Conservation (phyloP, 2,797 vertebrate species). For the Sylvilagus floridanus region DNA sequence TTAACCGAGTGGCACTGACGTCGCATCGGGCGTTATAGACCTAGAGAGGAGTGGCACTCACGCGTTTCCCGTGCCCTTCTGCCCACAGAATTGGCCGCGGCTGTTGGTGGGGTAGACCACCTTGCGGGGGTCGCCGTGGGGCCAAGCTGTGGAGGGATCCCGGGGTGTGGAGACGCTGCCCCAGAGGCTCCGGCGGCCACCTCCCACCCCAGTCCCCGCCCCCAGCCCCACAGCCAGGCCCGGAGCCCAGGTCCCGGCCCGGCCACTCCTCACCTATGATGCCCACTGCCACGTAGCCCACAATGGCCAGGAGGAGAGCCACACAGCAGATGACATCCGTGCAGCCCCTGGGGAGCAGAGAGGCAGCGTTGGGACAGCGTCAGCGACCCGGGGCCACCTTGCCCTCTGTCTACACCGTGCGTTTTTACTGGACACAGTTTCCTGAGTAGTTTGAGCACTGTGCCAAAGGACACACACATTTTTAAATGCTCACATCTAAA, state of each 20-base stretch:
- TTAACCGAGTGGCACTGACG: too few relatives aligned
- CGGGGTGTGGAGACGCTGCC: background rate
- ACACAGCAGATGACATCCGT: slow-evolving; percentile 96
- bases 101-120: slow-evolving; percentile 96
- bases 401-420: too few relatives aligned
- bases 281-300: slow-evolving; percentile 93
- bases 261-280: slow-evolving; percentile 91
- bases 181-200: too few relatives aligned
- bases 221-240: background rate
- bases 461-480: background rate
- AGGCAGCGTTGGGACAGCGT: background rate
- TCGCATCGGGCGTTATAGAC: too few relatives aligned
- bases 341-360: slow-evolving; percentile 90
- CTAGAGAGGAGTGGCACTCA: slow-evolving; percentile 84
- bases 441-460: background rate
- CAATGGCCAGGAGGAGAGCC: slow-evolving; percentile 91
- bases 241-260: background rate
- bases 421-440: too few relatives aligned
- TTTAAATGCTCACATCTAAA: background rate
- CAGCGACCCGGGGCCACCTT: background rate
- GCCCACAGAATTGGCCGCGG: slow-evolving; percentile 95
- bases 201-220: too few relatives aligned
- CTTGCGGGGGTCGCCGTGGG: slow-evolving; percentile 96
- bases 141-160: slow-evolving; percentile 91
- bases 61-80: slow-evolving; percentile 92